A percentile compares a stretch with the other conserved stretches of the same genome.
These are phyloP conservation scores for Silurus aristotelis DNA, from an alignment of 2,797 vertebrate genomes.

Conservation along the genomic window DNA sequence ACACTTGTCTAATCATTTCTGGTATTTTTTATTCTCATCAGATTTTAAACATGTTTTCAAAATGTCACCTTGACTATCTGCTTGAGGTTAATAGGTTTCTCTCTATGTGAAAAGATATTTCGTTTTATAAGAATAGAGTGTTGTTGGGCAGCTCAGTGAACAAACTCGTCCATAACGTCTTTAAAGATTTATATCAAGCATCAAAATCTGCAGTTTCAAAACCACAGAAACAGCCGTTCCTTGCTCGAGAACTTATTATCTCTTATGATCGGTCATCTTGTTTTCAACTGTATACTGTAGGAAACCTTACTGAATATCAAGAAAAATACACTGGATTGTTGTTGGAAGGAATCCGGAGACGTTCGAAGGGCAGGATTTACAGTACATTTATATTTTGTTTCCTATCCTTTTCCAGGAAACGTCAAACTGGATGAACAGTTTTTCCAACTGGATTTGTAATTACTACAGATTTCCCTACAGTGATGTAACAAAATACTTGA, in stretches of 20 bases:
- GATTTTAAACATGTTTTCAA: not conserved
- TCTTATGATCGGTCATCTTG: not conserved
- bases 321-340: not conserved
- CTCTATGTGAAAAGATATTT: not conserved
- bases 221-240: not conserved
- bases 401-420: slow-evolving; percentile 4
- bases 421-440: not conserved
- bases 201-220: not conserved
- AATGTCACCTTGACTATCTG: not conserved
- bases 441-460: slow-evolving; percentile 6
- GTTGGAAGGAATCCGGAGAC: not conserved
- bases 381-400: not conserved
- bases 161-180: not conserved
- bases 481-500: not conserved
- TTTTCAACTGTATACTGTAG: not conserved
- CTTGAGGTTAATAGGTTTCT: not conserved
- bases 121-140: not conserved
- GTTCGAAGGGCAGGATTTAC: not conserved
- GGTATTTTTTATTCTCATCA: not conserved
- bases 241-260: not conserved
- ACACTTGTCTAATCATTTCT: not conserved
- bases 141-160: not conserved
- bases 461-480: not conserved
- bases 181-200: not conserved
- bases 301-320: not conserved